Evolutionary conservation across 1,140 invertebrate species (phyloP).

Genomic region (Lasaia peninsularis): DNA sequence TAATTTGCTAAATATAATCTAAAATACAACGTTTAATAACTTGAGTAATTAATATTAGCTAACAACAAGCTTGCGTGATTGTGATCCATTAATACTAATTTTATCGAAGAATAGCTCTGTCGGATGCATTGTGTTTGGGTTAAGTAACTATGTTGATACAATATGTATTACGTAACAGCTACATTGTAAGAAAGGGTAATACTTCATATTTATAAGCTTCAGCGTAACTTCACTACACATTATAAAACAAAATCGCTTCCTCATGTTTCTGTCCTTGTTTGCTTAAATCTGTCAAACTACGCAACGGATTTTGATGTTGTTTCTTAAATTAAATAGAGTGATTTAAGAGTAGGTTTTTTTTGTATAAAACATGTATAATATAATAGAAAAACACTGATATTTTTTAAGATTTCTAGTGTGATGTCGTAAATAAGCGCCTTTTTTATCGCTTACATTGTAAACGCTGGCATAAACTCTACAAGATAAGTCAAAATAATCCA

Average conservation of each 20-base stretch:
- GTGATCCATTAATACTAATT: slow-evolving; percentile 11
- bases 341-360: too few species aligned
- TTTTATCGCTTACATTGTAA: too few species aligned
- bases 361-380: too few species aligned
- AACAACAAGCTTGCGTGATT: slow-evolving; percentile 6
- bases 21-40: background rate
- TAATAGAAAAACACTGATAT: too few species aligned
- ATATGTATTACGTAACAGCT: background rate
- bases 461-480: background rate
- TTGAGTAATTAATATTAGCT: slow-evolving; percentile 3
- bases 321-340: too few species aligned
- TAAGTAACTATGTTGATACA: slow-evolving; percentile 1
- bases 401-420: too few species aligned
- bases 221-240: too few species aligned
- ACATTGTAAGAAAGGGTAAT: background rate
- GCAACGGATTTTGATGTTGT: too few species aligned
- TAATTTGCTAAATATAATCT: background rate
- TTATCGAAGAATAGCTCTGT: slow-evolving; percentile 3
- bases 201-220: background rate
- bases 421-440: too few species aligned
- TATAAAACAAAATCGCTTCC: too few species aligned
- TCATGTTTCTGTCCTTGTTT: too few species aligned
- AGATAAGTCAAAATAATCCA: background rate
- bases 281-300: too few species aligned
- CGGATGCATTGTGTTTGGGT: slow-evolving; percentile 3